Evolutionary conservation across 2,797 vertebrate genomes (phyloP).

Genomic region (Chaetodon trifasciatus): DNA sequence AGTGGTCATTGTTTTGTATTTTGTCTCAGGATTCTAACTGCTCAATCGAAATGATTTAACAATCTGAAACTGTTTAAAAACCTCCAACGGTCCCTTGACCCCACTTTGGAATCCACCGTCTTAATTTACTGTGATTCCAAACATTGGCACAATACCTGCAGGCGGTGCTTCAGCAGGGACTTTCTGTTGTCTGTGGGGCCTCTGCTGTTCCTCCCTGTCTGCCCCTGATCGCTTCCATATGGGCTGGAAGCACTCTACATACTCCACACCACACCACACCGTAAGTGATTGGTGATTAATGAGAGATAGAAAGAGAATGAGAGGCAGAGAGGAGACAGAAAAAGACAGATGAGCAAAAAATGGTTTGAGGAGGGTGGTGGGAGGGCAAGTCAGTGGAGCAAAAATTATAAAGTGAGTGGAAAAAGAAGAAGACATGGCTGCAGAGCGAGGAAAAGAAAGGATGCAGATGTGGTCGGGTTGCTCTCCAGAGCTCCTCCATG

Average conservation of each 20-base stretch:
- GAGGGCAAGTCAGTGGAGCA: constrained; percentile 1
- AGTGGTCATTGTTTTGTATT: neutral
- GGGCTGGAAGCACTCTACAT: constrained; percentile 34
- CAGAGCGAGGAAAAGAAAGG: constrained; percentile 12
- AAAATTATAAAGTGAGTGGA: constrained; percentile 1
- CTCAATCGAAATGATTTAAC: neutral
- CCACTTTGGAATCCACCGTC: constrained; percentile 16
- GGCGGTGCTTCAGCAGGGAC: constrained; percentile 19
- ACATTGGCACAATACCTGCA: constrained; percentile 12
- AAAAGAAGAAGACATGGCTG: neutral
- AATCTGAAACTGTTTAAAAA: neutral
- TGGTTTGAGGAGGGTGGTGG: neutral
- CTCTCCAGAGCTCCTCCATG: constrained; percentile 44
- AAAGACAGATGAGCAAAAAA: constrained; percentile 3
- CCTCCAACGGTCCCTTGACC: neutral
- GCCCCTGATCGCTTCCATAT: constrained; percentile 63
- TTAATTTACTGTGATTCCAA: constrained; percentile 4
- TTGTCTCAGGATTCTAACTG: neutral
- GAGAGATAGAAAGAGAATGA: constrained; percentile 24
- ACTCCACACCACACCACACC: constrained; percentile 27
- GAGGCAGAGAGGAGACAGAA: constrained; percentile 1
- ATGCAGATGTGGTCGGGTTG: constrained; percentile 46
- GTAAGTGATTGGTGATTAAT: constrained; percentile 51
- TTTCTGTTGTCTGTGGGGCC: constrained; percentile 40
- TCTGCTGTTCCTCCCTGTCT: constrained; percentile 20